These are phyloP conservation scores for Petrophora chlorosata DNA, from an alignment of 2,888 invertebrate species.

Conservation along the genomic window DNA sequence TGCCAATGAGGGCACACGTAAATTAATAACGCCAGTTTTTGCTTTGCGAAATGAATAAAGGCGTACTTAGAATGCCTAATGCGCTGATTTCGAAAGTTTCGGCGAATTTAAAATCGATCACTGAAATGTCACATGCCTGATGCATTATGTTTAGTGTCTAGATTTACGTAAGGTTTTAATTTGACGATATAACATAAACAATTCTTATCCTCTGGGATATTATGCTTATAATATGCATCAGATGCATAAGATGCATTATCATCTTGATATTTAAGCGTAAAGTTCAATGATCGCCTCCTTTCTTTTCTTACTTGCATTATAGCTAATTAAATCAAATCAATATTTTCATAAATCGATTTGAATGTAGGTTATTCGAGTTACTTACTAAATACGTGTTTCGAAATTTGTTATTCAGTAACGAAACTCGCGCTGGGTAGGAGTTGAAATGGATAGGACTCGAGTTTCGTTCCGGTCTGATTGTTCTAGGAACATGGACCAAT, in stretches of 20 bases:
- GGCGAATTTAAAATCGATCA: constrained; percentile 24
- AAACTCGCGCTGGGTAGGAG: constrained; percentile 35
- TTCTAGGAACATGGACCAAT: constrained; percentile 85
- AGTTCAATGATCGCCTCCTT: too few relatives aligned
- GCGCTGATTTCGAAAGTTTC: constrained; percentile 34
- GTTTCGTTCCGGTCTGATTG: constrained; percentile 83
- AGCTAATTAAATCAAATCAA: not conserved
- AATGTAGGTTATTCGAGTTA: constrained; percentile 7
- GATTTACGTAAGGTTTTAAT: too few relatives aligned
- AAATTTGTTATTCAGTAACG: constrained; percentile 28
- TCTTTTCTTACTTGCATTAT: too few relatives aligned
- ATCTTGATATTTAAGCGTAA: too few relatives aligned
- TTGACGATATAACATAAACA: too few relatives aligned
- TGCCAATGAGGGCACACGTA: constrained; percentile 18
- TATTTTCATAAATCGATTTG: constrained; percentile 2
- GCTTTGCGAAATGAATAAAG: constrained; percentile 20
- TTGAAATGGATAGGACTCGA: constrained; percentile 58
- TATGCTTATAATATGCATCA: too few relatives aligned
- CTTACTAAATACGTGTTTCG: constrained; percentile 25
- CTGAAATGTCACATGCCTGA: constrained; percentile 6
- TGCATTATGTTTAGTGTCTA: constrained; percentile 16
- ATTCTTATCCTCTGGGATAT: too few relatives aligned
- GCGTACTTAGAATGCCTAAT: constrained; percentile 29
- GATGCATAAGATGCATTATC: too few relatives aligned
- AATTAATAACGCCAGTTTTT: constrained; percentile 17